A percentile compares a stretch with the other conserved stretches of the same genome.
Conservation (phyloP, 2,797 vertebrate species). For the Eremophila alpestris region DNA sequence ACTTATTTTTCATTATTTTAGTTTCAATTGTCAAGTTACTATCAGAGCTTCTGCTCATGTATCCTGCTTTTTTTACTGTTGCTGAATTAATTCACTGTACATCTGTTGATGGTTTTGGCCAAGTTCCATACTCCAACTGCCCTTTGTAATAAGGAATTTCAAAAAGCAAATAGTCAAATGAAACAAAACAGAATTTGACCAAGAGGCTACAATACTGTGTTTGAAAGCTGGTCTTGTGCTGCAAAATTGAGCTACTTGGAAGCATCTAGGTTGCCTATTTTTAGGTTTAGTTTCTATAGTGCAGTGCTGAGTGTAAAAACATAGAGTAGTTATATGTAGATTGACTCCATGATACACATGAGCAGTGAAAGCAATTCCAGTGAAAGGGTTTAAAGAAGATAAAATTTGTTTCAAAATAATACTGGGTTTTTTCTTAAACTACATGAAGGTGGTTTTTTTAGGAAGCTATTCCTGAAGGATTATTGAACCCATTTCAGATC, state of each 20-base stretch:
- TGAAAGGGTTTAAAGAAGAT: background rate
- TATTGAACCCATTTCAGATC: background rate
- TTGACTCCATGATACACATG: background rate
- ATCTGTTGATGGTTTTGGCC: constrained; percentile 56
- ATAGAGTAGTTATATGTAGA: background rate
- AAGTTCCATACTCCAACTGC: constrained; percentile 6
- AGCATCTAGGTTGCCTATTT: background rate
- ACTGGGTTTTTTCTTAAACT: background rate
- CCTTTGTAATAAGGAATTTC: constrained; percentile 16
- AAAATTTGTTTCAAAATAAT: background rate
- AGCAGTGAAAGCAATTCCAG: background rate
- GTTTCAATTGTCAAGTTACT: constrained; percentile 1
- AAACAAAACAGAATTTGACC: background rate
- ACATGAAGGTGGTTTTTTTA: background rate
- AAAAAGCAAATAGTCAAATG: background rate
- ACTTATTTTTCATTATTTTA: constrained; percentile 4
- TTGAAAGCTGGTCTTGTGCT: background rate
- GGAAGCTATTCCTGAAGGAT: background rate
- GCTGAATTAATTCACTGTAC: constrained; percentile 41
- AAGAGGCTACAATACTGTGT: background rate
- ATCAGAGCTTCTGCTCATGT: background rate
- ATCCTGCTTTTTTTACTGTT: background rate
- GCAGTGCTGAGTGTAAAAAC: background rate
- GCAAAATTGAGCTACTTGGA: background rate
- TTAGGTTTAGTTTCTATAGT: background rate